These are phyloP conservation scores for Spicauda simplicius DNA, from an alignment of 2,888 invertebrate genomes.

Conservation along the genomic window DNA sequence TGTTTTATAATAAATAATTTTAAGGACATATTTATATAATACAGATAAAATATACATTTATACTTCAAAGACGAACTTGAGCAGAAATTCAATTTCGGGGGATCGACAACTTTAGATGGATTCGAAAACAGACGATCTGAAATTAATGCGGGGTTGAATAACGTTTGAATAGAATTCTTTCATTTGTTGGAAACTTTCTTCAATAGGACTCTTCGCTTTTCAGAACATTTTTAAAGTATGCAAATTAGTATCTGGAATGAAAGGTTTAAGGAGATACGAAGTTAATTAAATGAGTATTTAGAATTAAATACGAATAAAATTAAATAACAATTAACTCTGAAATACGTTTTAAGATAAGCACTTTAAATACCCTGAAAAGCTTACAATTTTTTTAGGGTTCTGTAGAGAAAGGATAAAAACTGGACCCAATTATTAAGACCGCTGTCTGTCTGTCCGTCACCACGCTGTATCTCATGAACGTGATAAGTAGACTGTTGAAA, in stretches of 20 bases:
- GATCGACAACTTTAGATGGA: conserved; percentile 12
- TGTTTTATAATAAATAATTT: no score
- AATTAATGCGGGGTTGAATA: conserved; percentile 13
- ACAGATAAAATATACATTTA: neutral
- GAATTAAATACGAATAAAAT: no score
- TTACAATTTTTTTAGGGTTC: no score
- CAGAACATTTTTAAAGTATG: conserved; percentile 6
- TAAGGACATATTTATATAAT: no score
- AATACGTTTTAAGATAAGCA: neutral
- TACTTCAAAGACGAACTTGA: neutral
- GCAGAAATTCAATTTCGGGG: conserved; percentile 13
- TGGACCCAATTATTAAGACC: no score
- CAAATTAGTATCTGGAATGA: conserved; percentile 6
- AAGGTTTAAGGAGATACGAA: neutral
- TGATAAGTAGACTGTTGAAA: no score
- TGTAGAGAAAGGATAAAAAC: no score
- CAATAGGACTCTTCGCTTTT: neutral
- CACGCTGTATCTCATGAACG: no score
- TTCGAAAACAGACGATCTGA: conserved; percentile 14
- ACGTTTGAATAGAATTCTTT: conserved; percentile 15
- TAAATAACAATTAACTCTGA: no score
- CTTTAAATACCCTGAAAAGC: neutral
- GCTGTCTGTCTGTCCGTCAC: no score
- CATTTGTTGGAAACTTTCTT: conserved; percentile 4
- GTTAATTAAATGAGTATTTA: neutral